phyloP scores from a whole-genome alignment of 2,888 invertebrate species.

The Julus scandinavius region DNA sequence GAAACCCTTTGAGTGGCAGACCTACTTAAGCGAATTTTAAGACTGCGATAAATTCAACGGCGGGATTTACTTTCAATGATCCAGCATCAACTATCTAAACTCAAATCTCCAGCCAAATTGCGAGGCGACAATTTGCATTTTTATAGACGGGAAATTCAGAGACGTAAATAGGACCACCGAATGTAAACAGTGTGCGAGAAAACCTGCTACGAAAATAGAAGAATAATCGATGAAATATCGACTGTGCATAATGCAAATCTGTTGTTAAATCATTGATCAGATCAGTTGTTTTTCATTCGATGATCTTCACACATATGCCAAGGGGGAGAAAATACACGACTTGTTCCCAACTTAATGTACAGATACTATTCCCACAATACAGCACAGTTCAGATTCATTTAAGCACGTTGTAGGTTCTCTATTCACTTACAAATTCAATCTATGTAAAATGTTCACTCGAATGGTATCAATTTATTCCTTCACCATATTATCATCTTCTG shows the following conservation, averaged over 20 bases:
- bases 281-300: neutral
- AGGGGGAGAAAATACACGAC: too few species aligned
- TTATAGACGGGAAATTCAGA: neutral
- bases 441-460: too few species aligned
- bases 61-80: neutral
- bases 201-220: neutral
- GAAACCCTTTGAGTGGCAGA: neutral
- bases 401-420: too few species aligned
- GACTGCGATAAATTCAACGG: neutral
- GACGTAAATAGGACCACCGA: neutral
- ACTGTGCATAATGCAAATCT: neutral
- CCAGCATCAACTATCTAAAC: neutral
- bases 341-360: too few species aligned
- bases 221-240: slow-evolving; percentile 41
- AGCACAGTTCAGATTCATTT: too few species aligned
- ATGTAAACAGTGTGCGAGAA: neutral
- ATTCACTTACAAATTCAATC: too few species aligned
- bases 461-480: too few species aligned
- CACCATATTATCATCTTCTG: too few species aligned
- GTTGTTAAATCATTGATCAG: slow-evolving; percentile 27
- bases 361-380: too few species aligned
- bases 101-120: neutral
- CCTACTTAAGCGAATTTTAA: slow-evolving; percentile 7
- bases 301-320: neutral
- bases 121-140: neutral